These are phyloP conservation scores for Odontesthes bonariensis DNA, from an alignment of 2,113 vertebrate genomes.

Conservation along the genomic window DNA sequence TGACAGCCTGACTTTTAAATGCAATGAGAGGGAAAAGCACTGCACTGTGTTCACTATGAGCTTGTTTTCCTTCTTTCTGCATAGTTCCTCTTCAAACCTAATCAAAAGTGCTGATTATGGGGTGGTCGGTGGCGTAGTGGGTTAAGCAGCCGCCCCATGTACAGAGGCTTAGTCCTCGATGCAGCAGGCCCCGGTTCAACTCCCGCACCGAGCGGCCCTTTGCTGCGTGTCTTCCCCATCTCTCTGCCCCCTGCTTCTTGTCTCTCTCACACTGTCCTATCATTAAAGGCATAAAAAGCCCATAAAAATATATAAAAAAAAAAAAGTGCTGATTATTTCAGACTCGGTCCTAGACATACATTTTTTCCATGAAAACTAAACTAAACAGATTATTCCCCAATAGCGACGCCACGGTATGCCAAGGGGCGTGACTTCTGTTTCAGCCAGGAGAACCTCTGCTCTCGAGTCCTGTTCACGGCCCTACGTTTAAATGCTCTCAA, in stretches of 20 bases:
- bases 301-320: too few relatives aligned
- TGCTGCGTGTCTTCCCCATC: too few relatives aligned
- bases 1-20: background rate
- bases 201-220: too few relatives aligned
- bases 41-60: background rate
- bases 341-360: background rate
- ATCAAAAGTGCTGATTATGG: too few relatives aligned
- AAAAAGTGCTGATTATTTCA: background rate
- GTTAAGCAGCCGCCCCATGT: too few relatives aligned
- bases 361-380: constrained; percentile 1
- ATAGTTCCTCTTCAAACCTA: background rate
- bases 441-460: background rate
- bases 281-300: too few relatives aligned
- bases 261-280: too few relatives aligned
- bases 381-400: background rate
- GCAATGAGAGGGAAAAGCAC: background rate
- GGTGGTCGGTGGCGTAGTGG: too few relatives aligned
- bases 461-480: constrained; percentile 9
- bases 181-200: too few relatives aligned
- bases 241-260: too few relatives aligned
- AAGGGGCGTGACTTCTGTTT: constrained; percentile 1
- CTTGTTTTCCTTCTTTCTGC: background rate
- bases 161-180: too few relatives aligned
- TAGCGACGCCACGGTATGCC: constrained; percentile 1
- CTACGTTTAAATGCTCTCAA: background rate